Evolutionary conservation across 1,140 invertebrate genomes (phyloP), one percentile per base, ranked within the genome.

Genomic region (Pogonognathellus flavescens): DNA sequence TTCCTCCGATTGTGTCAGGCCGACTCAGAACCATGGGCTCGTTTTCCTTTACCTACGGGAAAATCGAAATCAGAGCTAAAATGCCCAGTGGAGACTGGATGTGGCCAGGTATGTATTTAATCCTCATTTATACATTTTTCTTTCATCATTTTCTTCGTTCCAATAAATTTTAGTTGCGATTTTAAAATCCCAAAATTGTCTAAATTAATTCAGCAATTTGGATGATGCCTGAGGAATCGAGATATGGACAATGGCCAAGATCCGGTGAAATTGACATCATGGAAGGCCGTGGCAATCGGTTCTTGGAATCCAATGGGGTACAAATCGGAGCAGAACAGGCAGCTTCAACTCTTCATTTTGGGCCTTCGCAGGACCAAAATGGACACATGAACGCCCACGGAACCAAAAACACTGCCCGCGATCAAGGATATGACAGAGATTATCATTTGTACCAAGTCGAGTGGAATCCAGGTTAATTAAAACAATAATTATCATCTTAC

Each of bases 71-170:
- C 6, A 91, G 92, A n/a, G 95, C 95, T 0, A 95, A 94, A 90
- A 90, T 96, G 89, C 95, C 95, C 0, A 90, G 91, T 87, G 95
- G 95, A 57, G 94, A 95, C 90, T 96, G 95, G 95, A 88, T 96
- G 5, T 94, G 94, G 92, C 95, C 95, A 90, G 93, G 94, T 85
- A 16, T 16, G 16, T 1, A 62, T 18, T 62, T 72, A 10, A 10
- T 41, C 10, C 16, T 1, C 31, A 41, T 9, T n/a, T n/a, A n/a
- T n/a, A n/a, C 1, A 72, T 72, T 41, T 11, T 70, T 31, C 31
- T 8, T 16, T 70, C 31, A 22, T 22, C 1, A 53, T 22, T n/a
- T 53, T 50, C 9, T n/a, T n/a, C n/a, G n/a, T n/a, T n/a, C n/a
- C n/a, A n/a, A n/a, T n/a, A n/a, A n/a, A n/a, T n/a, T n/a, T n/a